A percentile compares a stretch with the other conserved stretches of the same genome.
phyloP scores from a whole-genome alignment of 2,113 vertebrate species.

The Eonycteris spelaea region DNA sequence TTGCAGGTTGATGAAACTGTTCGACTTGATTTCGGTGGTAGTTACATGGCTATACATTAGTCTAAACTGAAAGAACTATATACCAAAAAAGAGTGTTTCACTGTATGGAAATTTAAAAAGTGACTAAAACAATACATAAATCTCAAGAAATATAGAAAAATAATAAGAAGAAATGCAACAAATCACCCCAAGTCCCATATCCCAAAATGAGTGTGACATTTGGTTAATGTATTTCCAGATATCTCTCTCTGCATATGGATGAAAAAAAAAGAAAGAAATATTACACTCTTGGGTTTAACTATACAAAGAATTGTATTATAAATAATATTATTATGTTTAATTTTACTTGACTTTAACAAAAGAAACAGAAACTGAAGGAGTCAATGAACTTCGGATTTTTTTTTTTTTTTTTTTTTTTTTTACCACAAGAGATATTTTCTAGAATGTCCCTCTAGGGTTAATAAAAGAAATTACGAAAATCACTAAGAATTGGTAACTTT shows the following conservation, averaged over 20 bases:
- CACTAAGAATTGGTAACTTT: not conserved
- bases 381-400: not conserved
- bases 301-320: not conserved
- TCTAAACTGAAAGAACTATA: not conserved
- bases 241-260: not conserved
- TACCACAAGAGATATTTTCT: not conserved
- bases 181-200: not conserved
- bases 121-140: not conserved
- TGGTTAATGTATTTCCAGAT: not conserved
- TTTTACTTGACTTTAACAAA: not conserved
- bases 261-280: not conserved
- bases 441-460: not conserved
- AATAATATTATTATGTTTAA: not conserved
- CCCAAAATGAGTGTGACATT: not conserved
- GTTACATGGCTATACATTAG: not conserved
- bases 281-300: not conserved
- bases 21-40: not conserved
- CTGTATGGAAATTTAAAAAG: not conserved
- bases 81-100: slow-evolving; percentile 6
- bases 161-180: not conserved
- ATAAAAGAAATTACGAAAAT: slow-evolving; percentile 25
- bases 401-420: not conserved
- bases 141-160: not conserved
- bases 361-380: not conserved
- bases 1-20: not conserved